These are phyloP conservation scores for Bettongia penicillata DNA, from an alignment of 2,113 vertebrate genomes.

Conservation along the genomic window DNA sequence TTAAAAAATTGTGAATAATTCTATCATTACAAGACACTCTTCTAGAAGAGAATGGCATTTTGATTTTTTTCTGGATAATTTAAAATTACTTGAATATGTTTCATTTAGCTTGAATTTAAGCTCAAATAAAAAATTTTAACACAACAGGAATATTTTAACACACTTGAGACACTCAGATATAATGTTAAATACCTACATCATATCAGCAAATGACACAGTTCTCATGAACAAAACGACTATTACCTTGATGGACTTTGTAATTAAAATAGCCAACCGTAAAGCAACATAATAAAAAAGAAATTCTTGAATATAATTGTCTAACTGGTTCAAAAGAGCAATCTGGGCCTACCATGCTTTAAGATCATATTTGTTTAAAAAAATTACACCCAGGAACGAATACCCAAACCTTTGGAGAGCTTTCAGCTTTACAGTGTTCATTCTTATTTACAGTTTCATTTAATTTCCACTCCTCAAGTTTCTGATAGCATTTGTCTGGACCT, in stretches of 20 bases:
- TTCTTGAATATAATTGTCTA: neutral
- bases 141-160: neutral
- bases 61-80: constrained; percentile 4
- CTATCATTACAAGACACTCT: constrained; percentile 4
- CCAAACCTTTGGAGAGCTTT: neutral
- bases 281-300: constrained; percentile 8
- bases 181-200: neutral
- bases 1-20: neutral
- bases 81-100: neutral
- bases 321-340: neutral
- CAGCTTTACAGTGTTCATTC: neutral
- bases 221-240: neutral
- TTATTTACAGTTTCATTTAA: neutral
- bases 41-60: neutral
- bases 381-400: constrained; percentile 19
- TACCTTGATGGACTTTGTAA: constrained; percentile 24
- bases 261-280: constrained; percentile 1
- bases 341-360: neutral
- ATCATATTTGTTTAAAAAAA: constrained; percentile 20
- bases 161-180: neutral
- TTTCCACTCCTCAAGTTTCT: neutral
- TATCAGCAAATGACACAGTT: neutral
- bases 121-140: neutral
- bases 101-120: neutral
- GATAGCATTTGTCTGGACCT: neutral